These are phyloP conservation scores for Micrasema longulum DNA, from an alignment of 1,140 invertebrate species.

Conservation along the genomic window DNA sequence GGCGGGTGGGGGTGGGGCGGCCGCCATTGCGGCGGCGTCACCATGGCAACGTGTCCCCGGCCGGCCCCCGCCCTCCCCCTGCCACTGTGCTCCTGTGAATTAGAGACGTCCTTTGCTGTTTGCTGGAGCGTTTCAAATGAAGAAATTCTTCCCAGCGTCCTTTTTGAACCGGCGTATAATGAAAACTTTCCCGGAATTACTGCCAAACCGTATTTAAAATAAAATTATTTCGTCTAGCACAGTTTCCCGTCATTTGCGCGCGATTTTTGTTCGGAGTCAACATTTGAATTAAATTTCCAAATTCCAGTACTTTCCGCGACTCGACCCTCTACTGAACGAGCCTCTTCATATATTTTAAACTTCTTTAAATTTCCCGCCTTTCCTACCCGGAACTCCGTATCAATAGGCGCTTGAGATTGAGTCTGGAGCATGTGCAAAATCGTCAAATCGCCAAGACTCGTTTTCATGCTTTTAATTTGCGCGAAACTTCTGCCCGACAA, in stretches of 20 bases:
- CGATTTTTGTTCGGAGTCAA: conserved; percentile 30
- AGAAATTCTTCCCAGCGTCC: conserved; percentile 53
- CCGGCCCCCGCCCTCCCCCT: conserved; percentile 37
- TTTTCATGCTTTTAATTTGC: too few relatives aligned
- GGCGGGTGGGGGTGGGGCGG: conserved; percentile 33
- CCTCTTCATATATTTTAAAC: conserved; percentile 1
- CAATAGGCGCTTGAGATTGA: conserved; percentile 5
- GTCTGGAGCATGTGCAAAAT: too few relatives aligned
- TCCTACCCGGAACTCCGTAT: neutral
- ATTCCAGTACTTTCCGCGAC: conserved; percentile 21
- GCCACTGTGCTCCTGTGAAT: conserved; percentile 44
- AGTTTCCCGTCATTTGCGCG: conserved; percentile 1
- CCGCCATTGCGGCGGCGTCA: conserved; percentile 55
- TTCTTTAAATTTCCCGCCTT: neutral
- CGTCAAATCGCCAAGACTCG: too few relatives aligned
- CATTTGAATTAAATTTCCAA: conserved; percentile 31
- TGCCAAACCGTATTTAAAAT: conserved; percentile 36
- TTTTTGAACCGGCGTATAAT: conserved; percentile 40
- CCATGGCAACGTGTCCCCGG: conserved; percentile 52
- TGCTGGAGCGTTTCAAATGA: conserved; percentile 55
- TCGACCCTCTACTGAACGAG: conserved; percentile 1
- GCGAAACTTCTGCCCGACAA: too few relatives aligned
- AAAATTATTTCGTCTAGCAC: conserved; percentile 27
- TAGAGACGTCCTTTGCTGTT: conserved; percentile 56
- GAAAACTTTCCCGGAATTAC: conserved; percentile 39